Evolutionary conservation across 2,888 invertebrate species (phyloP), one percentile per base, ranked within the genome.

Genomic region (Camponotus fellah): DNA sequence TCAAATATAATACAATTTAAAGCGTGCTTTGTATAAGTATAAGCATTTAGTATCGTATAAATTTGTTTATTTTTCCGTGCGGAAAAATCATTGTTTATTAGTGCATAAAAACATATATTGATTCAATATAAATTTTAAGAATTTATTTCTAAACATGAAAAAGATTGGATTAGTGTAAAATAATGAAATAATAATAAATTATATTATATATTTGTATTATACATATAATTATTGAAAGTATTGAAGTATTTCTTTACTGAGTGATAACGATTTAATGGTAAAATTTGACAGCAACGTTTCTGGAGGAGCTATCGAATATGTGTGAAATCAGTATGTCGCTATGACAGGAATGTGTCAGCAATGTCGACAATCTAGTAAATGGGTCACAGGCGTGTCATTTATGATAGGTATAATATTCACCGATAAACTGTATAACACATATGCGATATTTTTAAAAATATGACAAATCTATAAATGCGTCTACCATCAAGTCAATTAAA

Each of bases 11-110:
- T 14, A 37, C 37, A 6, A 43, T 65, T 26, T 65, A 40, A 53
- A 56, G 17, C 34, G 3, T 26, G 37, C 17, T 40, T 76, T 76
- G 10, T 62, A 40, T 40, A 3, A 56, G 0, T 49, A n/a, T n/a
- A n/a, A 37, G 10, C 10, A 65, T 26, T 14, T 46, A 2, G 12
- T 65, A 53, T 56, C 62, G 34, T 12, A 8, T 32, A 37, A 49
- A 64, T 26, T 65, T 75, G 14, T 12, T 8, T 12, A 40, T 37
- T 40, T 8, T 26, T 66, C 10, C 34, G 17, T 53, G 53, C 53
- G 12, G n/a, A 76, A 65, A 37, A 26, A 76, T 76, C 64, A 65
- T 53, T 64, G 21, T 2, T 76, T 17, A 76, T 37, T 17, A 14
- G 5, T 4, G 37, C 49, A 2, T 26, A 76, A 65, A 4, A 17